Conservation (phyloP, 2,888 invertebrate species). For the Leptopterna dolabrata region DNA sequence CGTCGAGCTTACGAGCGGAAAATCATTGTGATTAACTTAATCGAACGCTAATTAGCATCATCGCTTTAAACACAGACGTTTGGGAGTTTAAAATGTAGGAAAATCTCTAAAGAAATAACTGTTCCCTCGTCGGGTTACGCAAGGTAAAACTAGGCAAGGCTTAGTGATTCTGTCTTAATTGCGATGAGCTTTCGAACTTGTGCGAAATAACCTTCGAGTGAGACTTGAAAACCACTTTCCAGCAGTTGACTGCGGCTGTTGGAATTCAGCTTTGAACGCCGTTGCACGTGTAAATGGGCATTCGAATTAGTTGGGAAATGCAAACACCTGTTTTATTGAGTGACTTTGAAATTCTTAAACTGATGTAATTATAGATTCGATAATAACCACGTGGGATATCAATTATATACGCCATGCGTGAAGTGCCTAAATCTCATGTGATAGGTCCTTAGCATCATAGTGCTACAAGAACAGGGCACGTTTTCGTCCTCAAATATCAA, state of each 20-base stretch:
- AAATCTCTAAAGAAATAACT: neutral
- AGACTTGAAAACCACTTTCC: constrained; percentile 3
- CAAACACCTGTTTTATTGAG: neutral
- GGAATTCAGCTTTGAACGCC: neutral
- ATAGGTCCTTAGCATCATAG: too few relatives aligned
- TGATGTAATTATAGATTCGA: too few relatives aligned
- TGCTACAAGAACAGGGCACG: too few relatives aligned
- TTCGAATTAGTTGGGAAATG: neutral
- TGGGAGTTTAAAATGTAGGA: neutral
- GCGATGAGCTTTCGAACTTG: constrained; percentile 11
- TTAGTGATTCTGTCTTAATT: neutral
- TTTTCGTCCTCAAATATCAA: too few relatives aligned
- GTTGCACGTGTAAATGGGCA: neutral
- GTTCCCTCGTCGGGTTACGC: neutral
- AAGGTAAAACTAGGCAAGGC: neutral
- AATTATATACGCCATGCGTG: too few relatives aligned
- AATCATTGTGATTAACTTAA: constrained; percentile 28
- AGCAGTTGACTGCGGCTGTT: neutral
- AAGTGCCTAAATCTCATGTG: too few relatives aligned
- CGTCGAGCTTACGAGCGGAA: constrained; percentile 4
- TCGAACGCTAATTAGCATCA: constrained; percentile 28
- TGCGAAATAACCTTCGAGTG: neutral
- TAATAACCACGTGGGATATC: too few relatives aligned
- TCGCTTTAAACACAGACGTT: neutral
- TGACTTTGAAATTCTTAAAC: too few relatives aligned